Conservation (phyloP, 2,888 invertebrate species). For the Drosophila neonasuta region DNA sequence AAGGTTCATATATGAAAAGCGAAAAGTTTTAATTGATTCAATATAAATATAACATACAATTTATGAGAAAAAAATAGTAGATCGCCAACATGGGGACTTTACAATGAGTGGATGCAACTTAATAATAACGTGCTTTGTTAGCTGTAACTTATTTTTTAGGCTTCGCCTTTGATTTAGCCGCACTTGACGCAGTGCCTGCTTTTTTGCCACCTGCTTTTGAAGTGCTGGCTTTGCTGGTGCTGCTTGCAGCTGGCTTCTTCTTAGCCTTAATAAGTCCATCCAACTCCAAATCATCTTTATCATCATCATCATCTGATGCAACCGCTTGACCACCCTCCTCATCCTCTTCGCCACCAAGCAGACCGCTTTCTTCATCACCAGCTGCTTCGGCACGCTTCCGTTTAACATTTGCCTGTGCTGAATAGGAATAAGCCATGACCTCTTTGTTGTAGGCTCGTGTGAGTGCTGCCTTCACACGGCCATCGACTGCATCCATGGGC, state of each 20-base stretch:
- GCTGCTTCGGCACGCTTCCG: conserved; percentile 84
- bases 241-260: conserved; percentile 64
- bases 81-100: conserved; percentile 19
- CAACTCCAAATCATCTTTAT: conserved; percentile 85
- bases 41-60: conserved; percentile 2
- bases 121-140: conserved; percentile 21
- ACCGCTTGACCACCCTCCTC: conserved; percentile 65
- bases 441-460: conserved; percentile 96
- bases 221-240: conserved; percentile 55
- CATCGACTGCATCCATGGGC: conserved; percentile 89
- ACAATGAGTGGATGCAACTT: conserved; percentile 5
- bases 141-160: conserved; percentile 64
- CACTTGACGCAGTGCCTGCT: conserved; percentile 28
- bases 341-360: conserved; percentile 82
- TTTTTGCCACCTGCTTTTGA: conserved; percentile 66
- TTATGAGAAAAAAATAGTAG: conserved; percentile 9
- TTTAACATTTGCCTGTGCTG: conserved; percentile 85
- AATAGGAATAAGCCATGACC: conserved; percentile 89
- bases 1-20: not conserved
- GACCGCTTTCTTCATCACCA: conserved; percentile 80
- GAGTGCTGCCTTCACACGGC: conserved; percentile 95
- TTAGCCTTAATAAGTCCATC: conserved; percentile 90
- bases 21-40: not conserved
- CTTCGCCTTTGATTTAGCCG: conserved; percentile 63
- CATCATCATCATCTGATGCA: conserved; percentile 82